These are phyloP conservation scores for Ormyrus thymus DNA, from an alignment of 2,888 invertebrate species.

Conservation along the genomic window DNA sequence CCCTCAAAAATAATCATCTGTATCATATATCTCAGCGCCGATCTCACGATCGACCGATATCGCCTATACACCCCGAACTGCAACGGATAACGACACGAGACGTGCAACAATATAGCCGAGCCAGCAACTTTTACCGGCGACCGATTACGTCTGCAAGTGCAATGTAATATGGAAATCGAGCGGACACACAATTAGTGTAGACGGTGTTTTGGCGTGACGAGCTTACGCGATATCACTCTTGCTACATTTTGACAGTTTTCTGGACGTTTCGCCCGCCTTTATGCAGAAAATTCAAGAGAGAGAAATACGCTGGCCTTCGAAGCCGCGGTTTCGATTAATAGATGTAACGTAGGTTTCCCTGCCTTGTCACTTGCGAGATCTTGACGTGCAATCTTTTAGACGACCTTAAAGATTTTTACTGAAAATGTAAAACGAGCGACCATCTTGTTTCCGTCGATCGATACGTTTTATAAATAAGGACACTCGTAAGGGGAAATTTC, in stretches of 20 bases:
- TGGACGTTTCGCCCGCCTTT: conserved; percentile 16
- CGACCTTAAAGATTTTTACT: too few species aligned
- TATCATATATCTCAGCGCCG: too few species aligned
- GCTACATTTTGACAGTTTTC: conserved; percentile 35
- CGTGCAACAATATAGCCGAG: conserved; percentile 5
- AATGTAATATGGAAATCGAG: conserved; percentile 35
- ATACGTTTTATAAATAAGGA: too few species aligned
- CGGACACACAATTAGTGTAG: conserved; percentile 20
- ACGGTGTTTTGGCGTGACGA: neutral
- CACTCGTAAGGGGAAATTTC: too few species aligned
- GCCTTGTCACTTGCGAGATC: conserved; percentile 19
- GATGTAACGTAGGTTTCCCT: conserved; percentile 10
- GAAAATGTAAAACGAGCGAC: too few species aligned
- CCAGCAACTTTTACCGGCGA: conserved; percentile 1
- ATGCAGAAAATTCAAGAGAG: too few species aligned
- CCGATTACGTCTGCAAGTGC: conserved; percentile 15
- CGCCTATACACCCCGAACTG: neutral
- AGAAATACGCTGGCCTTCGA: conserved; percentile 20
- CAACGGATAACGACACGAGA: conserved; percentile 20
- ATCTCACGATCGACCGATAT: too few species aligned
- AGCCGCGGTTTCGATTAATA: neutral
- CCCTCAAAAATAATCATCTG: too few species aligned
- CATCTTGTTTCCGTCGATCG: too few species aligned
- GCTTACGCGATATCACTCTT: conserved; percentile 13
- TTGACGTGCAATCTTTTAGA: neutral